A percentile compares a stretch with the other conserved stretches of the same genome.
These are phyloP conservation scores for Phrynosoma blainvillii DNA, from an alignment of 2,113 vertebrate genomes.

Conservation along the genomic window DNA sequence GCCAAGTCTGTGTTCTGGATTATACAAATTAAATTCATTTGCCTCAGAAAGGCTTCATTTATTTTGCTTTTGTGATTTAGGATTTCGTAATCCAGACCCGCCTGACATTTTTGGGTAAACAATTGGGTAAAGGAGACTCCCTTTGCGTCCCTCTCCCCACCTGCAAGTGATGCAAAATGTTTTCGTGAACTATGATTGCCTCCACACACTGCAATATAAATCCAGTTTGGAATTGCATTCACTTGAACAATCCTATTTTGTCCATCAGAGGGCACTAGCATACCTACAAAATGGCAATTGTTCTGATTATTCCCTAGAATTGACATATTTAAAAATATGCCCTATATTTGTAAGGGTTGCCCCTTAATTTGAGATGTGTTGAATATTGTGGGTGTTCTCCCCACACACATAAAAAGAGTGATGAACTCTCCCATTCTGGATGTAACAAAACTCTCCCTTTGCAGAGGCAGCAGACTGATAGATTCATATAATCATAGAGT, in stretches of 20 bases:
- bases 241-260: background rate
- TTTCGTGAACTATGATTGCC: too few species aligned
- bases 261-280: slow-evolving; percentile 15
- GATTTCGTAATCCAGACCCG: background rate
- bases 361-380: background rate
- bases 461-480: background rate
- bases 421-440: background rate
- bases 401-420: too few species aligned
- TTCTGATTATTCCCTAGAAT: background rate
- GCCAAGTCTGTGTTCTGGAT: background rate
- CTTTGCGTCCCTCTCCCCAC: background rate
- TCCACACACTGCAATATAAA: background rate
- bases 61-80: background rate
- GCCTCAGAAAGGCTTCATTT: background rate
- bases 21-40: background rate
- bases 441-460: background rate
- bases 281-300: background rate
- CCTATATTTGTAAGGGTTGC: background rate
- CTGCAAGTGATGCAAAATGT: background rate
- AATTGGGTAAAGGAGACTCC: background rate
- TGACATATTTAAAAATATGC: background rate
- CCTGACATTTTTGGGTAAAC: background rate
- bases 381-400: too few species aligned
- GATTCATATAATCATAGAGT: too few species aligned
- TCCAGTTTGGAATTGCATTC: background rate